Percentiles rank a stretch among this genome's conserved stretches.
Evolutionary conservation across 2,888 invertebrate species (phyloP).

Genomic region (Lumbricus terrestris): DNA sequence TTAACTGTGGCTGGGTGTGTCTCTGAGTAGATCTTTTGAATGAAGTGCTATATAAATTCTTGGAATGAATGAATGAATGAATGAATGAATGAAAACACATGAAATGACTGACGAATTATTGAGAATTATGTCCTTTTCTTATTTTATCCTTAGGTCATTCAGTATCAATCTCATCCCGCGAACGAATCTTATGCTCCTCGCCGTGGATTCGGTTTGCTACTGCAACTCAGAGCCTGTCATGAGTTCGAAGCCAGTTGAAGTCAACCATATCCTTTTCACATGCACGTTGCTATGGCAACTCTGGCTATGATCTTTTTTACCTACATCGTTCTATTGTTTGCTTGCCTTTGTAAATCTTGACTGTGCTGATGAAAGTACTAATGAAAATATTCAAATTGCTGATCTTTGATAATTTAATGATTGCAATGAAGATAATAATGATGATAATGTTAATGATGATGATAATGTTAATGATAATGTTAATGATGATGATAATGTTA

Average conservation of each 20-base stretch:
- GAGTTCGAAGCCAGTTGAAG: constrained; percentile 13
- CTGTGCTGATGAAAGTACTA: too few species aligned
- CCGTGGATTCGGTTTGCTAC: constrained; percentile 36
- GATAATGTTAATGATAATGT: not conserved
- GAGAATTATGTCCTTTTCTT: not conserved
- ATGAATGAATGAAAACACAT: too few species aligned
- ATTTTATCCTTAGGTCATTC: constrained; percentile 34
- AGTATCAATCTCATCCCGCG: constrained; percentile 34
- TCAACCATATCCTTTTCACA: constrained; percentile 30
- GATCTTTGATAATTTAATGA: not conserved
- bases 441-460: not conserved
- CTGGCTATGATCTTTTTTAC: not conserved
- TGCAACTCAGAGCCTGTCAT: constrained; percentile 32
- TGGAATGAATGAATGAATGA: too few species aligned
- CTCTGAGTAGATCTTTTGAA: too few species aligned
- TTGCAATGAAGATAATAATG: not conserved
- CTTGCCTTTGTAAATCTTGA: not conserved
- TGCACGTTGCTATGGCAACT: not conserved
- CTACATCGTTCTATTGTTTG: not conserved
- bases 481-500: not conserved
- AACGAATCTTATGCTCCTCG: constrained; percentile 39
- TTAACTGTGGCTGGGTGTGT: too few species aligned
- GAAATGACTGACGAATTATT: not conserved
- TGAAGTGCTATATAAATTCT: too few species aligned
- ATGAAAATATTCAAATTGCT: too few species aligned